Evolutionary conservation across 2,797 vertebrate species (phyloP), one percentile per base, ranked within the genome.

Genomic region (Ceryle rudis): DNA sequence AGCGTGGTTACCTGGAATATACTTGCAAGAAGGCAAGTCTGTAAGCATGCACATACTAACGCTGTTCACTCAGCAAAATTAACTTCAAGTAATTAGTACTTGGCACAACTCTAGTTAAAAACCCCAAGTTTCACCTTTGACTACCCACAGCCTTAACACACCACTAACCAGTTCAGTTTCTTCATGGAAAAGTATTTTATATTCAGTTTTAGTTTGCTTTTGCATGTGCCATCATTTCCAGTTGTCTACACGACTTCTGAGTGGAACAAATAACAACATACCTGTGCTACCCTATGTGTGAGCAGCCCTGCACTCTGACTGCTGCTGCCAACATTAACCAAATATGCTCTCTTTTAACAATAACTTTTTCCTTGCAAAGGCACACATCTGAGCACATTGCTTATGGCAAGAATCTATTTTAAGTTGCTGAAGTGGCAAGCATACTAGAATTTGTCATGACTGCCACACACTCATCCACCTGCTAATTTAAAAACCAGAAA

Each of bases 351-450:
- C 13, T 10, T 81, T 78, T 35, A 80, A 71, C 14, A 25, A 19
- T 13, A 14, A 1, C 8, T 26, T 49, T 93, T 86, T 74, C 22
- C 79, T 25, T 95, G 31, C 71, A 83, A 74, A 91, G 25, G 26
- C 31, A 73, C 52, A 83, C 5, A 69, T 73, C 42, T 75, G 42
- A 94, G 54, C 35, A 65, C 39, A 47, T 4, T 73, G 75, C 37
- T 91, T 81, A 81, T 6, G n/a, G 66, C 85, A 84, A 57, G 44
- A 86, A 86, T 44, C 66, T 90, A 83, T 90, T 93, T 96, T 52
- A 96, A 95, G 80, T 7, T 94, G 82, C 66, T 90, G 77, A 95
- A 92, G 57, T 18, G 71, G 65, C 79, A 94, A 69, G 17, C 57
- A 46, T n/a, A 46, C 41, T 28, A 46, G n/a, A 67, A 83, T 92